Evolutionary conservation across 2,113 vertebrate genomes (phyloP), one percentile per base, ranked within the genome.

Genomic region (Edolisoma coerulescens): DNA sequence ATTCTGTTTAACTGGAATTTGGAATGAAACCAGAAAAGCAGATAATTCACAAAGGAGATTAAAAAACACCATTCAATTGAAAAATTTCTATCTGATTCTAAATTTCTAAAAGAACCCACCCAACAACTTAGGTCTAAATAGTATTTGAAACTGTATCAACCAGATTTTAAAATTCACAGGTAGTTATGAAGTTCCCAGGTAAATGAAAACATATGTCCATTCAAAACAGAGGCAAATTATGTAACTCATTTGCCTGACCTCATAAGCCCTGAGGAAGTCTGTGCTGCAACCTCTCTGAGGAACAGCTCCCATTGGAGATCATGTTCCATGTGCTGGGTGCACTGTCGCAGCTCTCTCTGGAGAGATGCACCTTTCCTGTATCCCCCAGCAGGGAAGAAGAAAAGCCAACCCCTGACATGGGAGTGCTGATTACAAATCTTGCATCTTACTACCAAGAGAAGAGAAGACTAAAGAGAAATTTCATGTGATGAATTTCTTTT

Each of bases 281-380:
- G 32, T 30, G 16, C 24, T 89, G 49, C 28, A 24, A 24, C 13
- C 24, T 76, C 26, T 33, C n/a, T 52, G 60, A 54, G 16, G 47
- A 79, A 6, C 35, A 57, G 5, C 22, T 79, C 27, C 23, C 27
- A 2, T 8, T 68, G 47, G 33, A 75, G 79, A 59, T 13, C 11
- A 9, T 33, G 11, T 54, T 86, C 41, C 33, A 16, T 22, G 5
- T 12, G 13, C 28, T 70, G 39, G 20, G n/a, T 16, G 11, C 11
- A 4, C 7, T 49, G 9, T 23, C 0, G 0, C 7, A 41, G 0
- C 6, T 37, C 11, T 16, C 28, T 54, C 50, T 73, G 32, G 42
- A 11, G 30, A 76, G 26, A 61, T n/a, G 28, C 11, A 57, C 13
- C 3, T 32, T 69, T 73, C 44, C n/a, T 42, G 9, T 28, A 10